A percentile compares a stretch with the other conserved stretches of the same genome.
These are phyloP conservation scores for Himalopsyche kuldschensis DNA, from an alignment of 2,888 invertebrate species.

Conservation along the genomic window DNA sequence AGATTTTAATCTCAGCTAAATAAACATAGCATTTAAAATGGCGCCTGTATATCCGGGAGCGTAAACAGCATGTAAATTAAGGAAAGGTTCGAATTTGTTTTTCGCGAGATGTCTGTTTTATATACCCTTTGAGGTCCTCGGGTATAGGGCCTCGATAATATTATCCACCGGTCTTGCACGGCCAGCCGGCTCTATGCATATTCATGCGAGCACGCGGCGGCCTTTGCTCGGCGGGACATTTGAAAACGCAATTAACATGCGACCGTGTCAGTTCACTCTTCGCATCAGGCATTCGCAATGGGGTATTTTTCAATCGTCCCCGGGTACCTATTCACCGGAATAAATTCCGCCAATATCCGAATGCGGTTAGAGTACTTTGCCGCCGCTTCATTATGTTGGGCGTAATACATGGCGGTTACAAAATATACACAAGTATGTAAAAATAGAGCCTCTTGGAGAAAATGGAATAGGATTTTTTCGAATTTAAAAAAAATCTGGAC, in stretches of 20 bases:
- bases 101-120: background rate
- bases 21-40: background rate
- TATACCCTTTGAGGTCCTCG: background rate
- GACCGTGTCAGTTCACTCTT: background rate
- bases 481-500: too few relatives aligned
- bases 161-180: background rate
- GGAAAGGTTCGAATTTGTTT: background rate
- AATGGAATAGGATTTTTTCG: too few relatives aligned
- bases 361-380: background rate
- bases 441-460: too few relatives aligned
- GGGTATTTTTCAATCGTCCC: background rate
- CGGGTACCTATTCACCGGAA: background rate
- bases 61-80: background rate
- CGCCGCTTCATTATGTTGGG: background rate
- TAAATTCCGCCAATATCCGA: background rate
- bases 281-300: background rate
- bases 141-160: background rate
- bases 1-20: background rate
- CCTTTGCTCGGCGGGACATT: conserved; percentile 9
- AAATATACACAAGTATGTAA: too few relatives aligned
- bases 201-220: conserved; percentile 11
- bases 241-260: conserved; percentile 25
- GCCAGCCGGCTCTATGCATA: conserved; percentile 21
- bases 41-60: background rate
- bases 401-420: too few relatives aligned